Base-by-base conservation (phyloP, 2,888 invertebrate species). In the Himalopsyche kuldschensis region DNA sequence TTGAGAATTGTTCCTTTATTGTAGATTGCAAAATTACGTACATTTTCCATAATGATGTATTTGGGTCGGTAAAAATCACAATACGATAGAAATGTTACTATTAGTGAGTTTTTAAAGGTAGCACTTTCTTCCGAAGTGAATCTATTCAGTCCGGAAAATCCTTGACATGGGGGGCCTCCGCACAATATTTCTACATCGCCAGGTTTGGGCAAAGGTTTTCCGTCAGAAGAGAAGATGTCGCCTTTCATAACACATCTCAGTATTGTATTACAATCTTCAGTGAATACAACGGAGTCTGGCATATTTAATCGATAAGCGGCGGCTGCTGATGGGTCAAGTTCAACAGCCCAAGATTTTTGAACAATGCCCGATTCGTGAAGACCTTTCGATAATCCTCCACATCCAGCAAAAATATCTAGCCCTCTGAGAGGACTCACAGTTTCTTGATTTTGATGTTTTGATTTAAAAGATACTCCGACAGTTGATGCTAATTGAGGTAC, bases 161-260 rank as follows among this genome's bases (percentile, higher is more conserved):
- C 93, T 88, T 93, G 93, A 86, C 93, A 93, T 0, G 93, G 93
- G 2, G 93, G 93, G 0, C 93, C 93, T 17, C 92, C 93, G 88
- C 92, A 91, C 46, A 93, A 86, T 80, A 93, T 86, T 84, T 93
- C 92, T 5, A 93, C 92, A 81, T 93, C 91, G 1, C 92, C 92
- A 86, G 89, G 90, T 87, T 90, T 88, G 1, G 93, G 93, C 48
- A 92, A 87, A 31, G 85, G 87, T 80, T 88, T 87, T 11, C 88
- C 87, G 31, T 84, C 85, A 6, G 81, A 75, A 69, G 48, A 79
- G 1, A 20, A 41, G 1, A n/a, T 79, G 78, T 87, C 86, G 20
- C 82, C 86, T 48, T 77, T 85, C 75, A 83, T 75, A 46, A 87
- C 86, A 20, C 86, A 87, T 84, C 87, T 84, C 11, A 88, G 84